Base-by-base conservation (phyloP, 2,797 vertebrate genomes). In the Gadopsis bispinosus region DNA sequence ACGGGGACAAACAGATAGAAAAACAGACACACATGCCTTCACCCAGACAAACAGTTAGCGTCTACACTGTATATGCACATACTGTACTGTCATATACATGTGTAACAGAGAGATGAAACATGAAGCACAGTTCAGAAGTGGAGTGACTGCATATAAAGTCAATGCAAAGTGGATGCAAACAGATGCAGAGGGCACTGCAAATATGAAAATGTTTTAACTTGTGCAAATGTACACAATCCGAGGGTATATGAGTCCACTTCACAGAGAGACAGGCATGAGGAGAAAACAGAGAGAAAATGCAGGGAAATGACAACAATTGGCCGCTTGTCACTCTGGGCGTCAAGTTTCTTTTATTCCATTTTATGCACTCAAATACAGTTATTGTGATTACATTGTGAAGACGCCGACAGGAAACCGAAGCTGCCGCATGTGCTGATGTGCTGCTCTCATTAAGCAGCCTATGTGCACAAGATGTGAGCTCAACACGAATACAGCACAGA, bases 281-380 rank as follows among this genome's bases (percentile, higher is more conserved):
- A 20, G 43, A 48, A 47, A n/a, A 13, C 19, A 16, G 47, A 29
- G 4, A 55, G 2, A 65, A 26, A 26, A 47, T 43, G 26, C 3
- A 65, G 50, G 16, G 19, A 35, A 17, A 31, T 50, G 13, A 54
- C 7, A 11, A 7, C 7, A 14, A 48, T 10, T 50, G 11, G 3
- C 6, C 56, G 3, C n/a, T 39, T 61, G 41, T 41, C 47, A 59
- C 31, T 59, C 8, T 16, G 7, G 22, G 45, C 11, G 51, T 31
- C 8, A 45, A 19, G 37, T 22, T 20, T 26, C n/a, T 7, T 16
- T 53, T 7, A 61, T 53, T 50, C n/a, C 45, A 26, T 26, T 70
- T 8, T 9, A 22, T 2, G 0, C 11, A 0, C 16, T 45, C 7
- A n/a, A 10, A 7, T 37, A 4, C 3, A 29, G 2, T 20, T 41